Evolutionary conservation across 2,888 invertebrate genomes (phyloP).

Genomic region (Noctua janthina): DNA sequence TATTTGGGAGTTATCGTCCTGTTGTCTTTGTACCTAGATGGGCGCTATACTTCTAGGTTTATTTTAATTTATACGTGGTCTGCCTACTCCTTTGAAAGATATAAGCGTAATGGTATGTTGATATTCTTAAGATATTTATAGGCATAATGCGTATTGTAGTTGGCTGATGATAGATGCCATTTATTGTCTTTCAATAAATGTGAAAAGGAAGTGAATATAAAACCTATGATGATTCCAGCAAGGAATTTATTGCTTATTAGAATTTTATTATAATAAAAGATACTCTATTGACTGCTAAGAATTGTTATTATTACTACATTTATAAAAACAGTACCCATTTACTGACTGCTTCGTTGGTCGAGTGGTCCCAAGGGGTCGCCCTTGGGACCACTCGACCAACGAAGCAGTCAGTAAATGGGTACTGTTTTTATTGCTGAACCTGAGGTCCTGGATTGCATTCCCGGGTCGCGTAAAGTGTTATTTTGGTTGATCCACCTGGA

Average conservation of each 20-base stretch:
- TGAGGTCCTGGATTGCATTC: background rate
- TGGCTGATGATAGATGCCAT: background rate
- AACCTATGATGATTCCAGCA: slow-evolving; percentile 19
- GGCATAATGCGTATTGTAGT: background rate
- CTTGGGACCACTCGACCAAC: background rate
- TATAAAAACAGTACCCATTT: background rate
- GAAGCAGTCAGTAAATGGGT: background rate
- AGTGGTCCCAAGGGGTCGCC: background rate
- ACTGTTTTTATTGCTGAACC: background rate
- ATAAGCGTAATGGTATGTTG: background rate
- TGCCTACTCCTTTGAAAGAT: background rate
- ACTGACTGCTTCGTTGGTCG: background rate
- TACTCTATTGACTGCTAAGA: background rate
- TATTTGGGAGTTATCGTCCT: too few relatives aligned
- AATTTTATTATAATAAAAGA: slow-evolving; percentile 21
- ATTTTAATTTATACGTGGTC: background rate
- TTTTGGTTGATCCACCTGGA: background rate
- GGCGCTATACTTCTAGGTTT: too few relatives aligned
- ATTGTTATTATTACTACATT: background rate
- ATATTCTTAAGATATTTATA: background rate
- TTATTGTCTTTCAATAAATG: slow-evolving; percentile 12
- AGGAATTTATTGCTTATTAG: slow-evolving; percentile 30
- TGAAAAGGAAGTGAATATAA: slow-evolving; percentile 23
- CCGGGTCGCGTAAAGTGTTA: background rate
- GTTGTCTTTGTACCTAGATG: too few relatives aligned